Conservation (phyloP, 2,888 invertebrate species). For the Keiferia lycopersicella region DNA sequence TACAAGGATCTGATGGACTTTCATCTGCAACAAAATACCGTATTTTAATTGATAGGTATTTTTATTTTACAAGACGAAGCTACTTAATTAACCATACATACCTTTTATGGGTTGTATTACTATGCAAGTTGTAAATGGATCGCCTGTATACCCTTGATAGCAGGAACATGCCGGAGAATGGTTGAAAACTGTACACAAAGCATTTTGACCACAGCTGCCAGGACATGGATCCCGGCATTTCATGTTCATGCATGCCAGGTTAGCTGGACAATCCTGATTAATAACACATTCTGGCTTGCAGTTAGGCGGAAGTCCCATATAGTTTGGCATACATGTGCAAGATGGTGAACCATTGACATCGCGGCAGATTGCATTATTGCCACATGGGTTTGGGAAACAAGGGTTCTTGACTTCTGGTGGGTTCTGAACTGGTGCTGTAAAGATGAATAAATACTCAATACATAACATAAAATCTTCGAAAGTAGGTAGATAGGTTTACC, state of each 20-base stretch:
- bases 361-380: constrained; percentile 83
- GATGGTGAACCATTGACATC: constrained; percentile 82
- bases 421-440: constrained; percentile 53
- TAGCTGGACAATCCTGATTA: constrained; percentile 86
- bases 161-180: constrained; percentile 87
- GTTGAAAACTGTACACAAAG: constrained; percentile 84
- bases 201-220: constrained; percentile 85
- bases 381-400: constrained; percentile 87
- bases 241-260: constrained; percentile 87
- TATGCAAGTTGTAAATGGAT: constrained; percentile 86
- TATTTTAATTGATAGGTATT: not conserved
- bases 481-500: too few relatives aligned
- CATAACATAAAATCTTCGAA: not conserved
- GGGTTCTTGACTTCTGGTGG: constrained; percentile 78
- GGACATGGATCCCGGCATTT: constrained; percentile 88
- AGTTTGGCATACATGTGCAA: constrained; percentile 84
- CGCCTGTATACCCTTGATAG: constrained; percentile 86
- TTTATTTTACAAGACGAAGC: not conserved
- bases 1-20: constrained; percentile 82
- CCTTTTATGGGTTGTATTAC: constrained; percentile 72
- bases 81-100: constrained; percentile 34
- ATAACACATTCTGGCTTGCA: constrained; percentile 88
- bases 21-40: constrained; percentile 56
- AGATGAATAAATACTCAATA: constrained; percentile 12
- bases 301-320: constrained; percentile 86